Evolutionary conservation across 2,888 invertebrate genomes (phyloP).

Genomic region (Eugnorisma glareosa): DNA sequence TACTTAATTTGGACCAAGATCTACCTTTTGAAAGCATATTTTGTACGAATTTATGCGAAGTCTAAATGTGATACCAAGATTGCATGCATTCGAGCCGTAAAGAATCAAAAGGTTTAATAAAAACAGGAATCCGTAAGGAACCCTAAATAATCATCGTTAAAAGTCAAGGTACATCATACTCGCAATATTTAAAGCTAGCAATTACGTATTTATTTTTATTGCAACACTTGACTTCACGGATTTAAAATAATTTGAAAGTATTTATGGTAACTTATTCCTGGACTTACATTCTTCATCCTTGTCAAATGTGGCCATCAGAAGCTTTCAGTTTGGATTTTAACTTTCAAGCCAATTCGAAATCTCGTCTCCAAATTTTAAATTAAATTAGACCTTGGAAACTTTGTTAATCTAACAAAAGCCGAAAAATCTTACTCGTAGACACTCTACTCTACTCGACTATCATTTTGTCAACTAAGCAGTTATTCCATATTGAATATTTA

Average conservation of each 20-base stretch:
- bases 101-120: background rate
- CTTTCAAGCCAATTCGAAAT: background rate
- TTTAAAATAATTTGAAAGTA: slow-evolving; percentile 36
- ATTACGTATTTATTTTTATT: slow-evolving; percentile 51
- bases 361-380: background rate
- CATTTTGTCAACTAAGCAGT: too few species aligned
- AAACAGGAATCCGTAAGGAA: background rate
- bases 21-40: background rate
- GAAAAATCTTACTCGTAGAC: too few species aligned
- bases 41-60: background rate
- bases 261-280: slow-evolving; percentile 16
- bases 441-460: too few species aligned
- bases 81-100: too few species aligned
- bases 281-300: background rate
- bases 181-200: slow-evolving; percentile 37
- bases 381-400: too few species aligned
- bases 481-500: too few species aligned
- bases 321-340: background rate
- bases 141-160: slow-evolving; percentile 23
- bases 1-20: background rate
- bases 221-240: slow-evolving; percentile 46
- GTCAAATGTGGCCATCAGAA: background rate
- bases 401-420: too few species aligned
- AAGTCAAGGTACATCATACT: slow-evolving; percentile 49
- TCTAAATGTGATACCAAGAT: too few species aligned